These are phyloP conservation scores for Lepus townsendii DNA, from an alignment of 2,797 vertebrate species.

Conservation along the genomic window DNA sequence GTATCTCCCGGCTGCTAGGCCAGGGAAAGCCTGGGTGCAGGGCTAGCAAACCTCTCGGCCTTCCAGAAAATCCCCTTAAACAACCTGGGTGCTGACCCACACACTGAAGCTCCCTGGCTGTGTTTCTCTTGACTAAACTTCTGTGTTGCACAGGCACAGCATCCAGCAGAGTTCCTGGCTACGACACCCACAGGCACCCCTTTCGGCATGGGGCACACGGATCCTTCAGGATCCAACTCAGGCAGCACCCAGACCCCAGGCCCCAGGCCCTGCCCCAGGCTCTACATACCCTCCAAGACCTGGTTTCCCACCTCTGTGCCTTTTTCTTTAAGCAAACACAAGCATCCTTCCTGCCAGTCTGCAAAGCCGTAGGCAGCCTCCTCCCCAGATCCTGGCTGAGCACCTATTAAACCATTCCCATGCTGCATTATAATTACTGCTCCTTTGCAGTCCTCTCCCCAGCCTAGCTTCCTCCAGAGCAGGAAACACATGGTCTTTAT, in stretches of 20 bases:
- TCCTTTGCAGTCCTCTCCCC: not conserved
- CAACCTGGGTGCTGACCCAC: not conserved
- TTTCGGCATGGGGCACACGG: not conserved
- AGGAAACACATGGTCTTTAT: not conserved
- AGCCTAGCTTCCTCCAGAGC: not conserved
- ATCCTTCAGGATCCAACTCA: not conserved
- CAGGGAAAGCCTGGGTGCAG: not conserved
- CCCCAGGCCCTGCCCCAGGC: too few species aligned
- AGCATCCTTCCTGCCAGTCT: not conserved
- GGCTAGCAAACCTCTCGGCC: not conserved
- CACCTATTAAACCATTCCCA: not conserved
- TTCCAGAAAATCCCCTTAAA: conserved; percentile 1
- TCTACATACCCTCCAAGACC: not conserved
- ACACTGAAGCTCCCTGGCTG: not conserved
- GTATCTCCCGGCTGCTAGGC: not conserved
- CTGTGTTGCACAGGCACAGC: not conserved
- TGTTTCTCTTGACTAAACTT: not conserved
- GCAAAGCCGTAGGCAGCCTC: not conserved
- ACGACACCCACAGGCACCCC: accelerated
- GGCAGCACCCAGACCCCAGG: too few species aligned
- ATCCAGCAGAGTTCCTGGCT: not conserved
- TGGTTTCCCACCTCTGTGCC: not conserved
- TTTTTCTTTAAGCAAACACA: not conserved
- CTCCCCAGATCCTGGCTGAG: not conserved
- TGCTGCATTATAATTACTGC: not conserved